phyloP scores from a whole-genome alignment of 2,797 vertebrate species.

The Parambassis ranga region DNA sequence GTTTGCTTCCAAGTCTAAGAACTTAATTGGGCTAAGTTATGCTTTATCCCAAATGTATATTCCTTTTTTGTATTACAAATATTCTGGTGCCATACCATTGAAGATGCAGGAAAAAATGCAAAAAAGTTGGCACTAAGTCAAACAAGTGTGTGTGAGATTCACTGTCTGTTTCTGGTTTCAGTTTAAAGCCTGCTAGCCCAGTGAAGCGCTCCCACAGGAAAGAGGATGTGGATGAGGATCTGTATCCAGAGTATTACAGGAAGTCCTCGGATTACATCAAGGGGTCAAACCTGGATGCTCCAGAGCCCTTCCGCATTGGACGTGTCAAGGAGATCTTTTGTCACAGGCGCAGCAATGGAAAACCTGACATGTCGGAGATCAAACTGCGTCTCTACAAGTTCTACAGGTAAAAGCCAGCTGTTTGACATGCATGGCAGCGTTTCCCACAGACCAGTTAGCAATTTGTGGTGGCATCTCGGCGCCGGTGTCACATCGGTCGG shows the following conservation, averaged over 20 bases:
- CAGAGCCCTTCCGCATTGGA: conserved; percentile 89
- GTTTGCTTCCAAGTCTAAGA: too few relatives aligned
- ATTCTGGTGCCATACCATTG: too few relatives aligned
- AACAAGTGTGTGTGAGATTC: background rate
- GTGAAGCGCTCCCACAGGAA: conserved; percentile 89
- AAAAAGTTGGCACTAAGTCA: background rate
- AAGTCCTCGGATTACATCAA: conserved; percentile 98
- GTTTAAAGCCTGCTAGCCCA: conserved; percentile 89
- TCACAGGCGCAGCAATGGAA: conserved; percentile 85
- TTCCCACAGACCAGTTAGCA: too few relatives aligned
- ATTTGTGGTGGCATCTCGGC: too few relatives aligned
- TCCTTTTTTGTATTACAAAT: too few relatives aligned
- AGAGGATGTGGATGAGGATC: conserved; percentile 91
- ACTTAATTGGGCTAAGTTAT: too few relatives aligned
- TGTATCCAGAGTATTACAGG: conserved; percentile 95
- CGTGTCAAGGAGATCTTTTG: conserved; percentile 94
- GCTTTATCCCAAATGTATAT: too few relatives aligned
- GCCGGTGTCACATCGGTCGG: too few relatives aligned
- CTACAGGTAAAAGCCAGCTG: conserved; percentile 86
- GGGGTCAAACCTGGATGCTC: conserved; percentile 93
- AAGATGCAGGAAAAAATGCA: too few relatives aligned
- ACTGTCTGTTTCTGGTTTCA: conserved; percentile 38
- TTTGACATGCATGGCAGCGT: too few relatives aligned
- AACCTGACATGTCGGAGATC: conserved; percentile 84
- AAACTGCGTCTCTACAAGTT: conserved; percentile 90